phyloP scores from a whole-genome alignment of 1,140 invertebrate genomes.

The Drosophila sproati region DNA sequence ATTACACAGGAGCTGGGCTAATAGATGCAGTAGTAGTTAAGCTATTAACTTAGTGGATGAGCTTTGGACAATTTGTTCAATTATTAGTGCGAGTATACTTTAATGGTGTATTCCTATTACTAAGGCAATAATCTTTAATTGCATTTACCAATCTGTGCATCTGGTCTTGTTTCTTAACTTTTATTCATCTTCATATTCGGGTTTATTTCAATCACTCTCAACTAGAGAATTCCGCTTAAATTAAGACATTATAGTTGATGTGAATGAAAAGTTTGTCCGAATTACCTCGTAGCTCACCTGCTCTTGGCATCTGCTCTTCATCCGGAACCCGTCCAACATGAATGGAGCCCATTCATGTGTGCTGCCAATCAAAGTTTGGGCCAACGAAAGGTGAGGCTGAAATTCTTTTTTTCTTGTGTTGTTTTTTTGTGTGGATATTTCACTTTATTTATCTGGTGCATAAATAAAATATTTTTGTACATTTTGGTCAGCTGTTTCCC shows the following conservation, averaged over 20 bases:
- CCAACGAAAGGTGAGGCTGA: background rate
- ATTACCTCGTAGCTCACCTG: conserved; percentile 25
- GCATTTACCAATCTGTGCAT: too few relatives aligned
- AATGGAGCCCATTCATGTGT: conserved; percentile 16
- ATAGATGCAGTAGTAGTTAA: too few relatives aligned
- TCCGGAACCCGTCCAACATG: conserved; percentile 12
- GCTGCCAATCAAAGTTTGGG: conserved; percentile 51
- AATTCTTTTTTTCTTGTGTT: background rate
- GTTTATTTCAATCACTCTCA: background rate
- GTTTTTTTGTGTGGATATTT: conserved; percentile 19
- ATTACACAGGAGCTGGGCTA: background rate
- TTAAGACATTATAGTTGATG: background rate
- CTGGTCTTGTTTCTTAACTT: too few relatives aligned
- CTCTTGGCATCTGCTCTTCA: conserved; percentile 37
- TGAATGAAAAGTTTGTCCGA: conserved; percentile 2
- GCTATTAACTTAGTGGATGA: too few relatives aligned
- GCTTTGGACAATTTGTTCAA: too few relatives aligned
- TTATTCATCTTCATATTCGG: background rate
- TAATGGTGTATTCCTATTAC: too few relatives aligned
- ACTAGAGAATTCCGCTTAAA: background rate
- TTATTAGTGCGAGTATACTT: too few relatives aligned
- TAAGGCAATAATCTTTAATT: too few relatives aligned
- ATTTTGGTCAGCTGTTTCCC: conserved; percentile 75
- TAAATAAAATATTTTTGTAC: conserved; percentile 81
- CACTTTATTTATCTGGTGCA: conserved; percentile 72